phyloP scores from a whole-genome alignment of 2,113 vertebrate genomes.

The Tor tambroides region DNA sequence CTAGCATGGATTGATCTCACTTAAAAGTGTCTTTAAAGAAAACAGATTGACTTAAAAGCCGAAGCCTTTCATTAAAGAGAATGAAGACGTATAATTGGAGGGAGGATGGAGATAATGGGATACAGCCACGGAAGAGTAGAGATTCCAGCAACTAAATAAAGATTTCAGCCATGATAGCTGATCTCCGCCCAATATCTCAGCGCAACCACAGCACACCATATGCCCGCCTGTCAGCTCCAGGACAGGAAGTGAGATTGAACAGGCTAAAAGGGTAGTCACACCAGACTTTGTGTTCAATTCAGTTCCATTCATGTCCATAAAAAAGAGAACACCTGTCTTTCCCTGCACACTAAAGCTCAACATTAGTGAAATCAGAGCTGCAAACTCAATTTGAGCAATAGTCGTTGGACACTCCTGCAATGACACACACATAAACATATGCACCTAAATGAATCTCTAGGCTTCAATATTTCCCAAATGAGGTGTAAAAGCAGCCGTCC shows the following conservation, averaged over 20 bases:
- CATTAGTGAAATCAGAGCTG: not conserved
- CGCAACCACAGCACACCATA: slow-evolving; percentile 43
- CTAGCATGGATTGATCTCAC: slow-evolving; percentile 12
- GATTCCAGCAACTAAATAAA: slow-evolving; percentile 46
- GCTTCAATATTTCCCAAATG: slow-evolving; percentile 33
- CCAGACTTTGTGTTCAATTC: not conserved
- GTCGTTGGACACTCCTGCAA: not conserved
- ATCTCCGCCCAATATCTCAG: slow-evolving; percentile 36
- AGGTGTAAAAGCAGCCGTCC: slow-evolving; percentile 27
- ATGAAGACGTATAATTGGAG: slow-evolving; percentile 6
- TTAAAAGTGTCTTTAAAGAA: not conserved
- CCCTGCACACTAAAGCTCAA: not conserved
- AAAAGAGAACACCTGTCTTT: not conserved
- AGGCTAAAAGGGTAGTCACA: not conserved
- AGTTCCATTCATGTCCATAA: no score
- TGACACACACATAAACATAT: slow-evolving; percentile 7
- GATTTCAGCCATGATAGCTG: slow-evolving; percentile 35
- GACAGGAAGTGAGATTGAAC: slow-evolving; percentile 27
- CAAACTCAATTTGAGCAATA: slow-evolving; percentile 1
- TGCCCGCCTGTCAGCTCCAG: slow-evolving; percentile 45
- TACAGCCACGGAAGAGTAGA: slow-evolving; percentile 24
- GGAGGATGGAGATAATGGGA: slow-evolving; percentile 7
- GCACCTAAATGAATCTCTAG: slow-evolving; percentile 11
- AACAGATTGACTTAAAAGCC: not conserved
- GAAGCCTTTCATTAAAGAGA: slow-evolving; percentile 41